Conservation (phyloP, 2,797 vertebrate species). For the Danio aesculapii region DNA sequence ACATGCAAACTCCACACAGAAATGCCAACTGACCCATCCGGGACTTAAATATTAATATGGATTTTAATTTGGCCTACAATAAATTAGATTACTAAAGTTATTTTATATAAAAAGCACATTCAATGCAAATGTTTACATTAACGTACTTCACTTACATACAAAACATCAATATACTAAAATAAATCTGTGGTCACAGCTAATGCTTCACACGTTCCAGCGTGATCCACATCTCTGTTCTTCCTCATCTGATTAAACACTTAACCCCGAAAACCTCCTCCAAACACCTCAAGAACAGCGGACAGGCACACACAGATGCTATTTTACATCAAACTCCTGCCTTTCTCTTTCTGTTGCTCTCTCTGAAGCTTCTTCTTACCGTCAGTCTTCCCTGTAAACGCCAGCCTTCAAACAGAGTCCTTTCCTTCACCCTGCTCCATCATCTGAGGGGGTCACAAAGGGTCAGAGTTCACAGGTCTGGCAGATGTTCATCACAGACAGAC, state of each 20-base stretch:
- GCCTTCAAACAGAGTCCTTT: slow-evolving; percentile 25
- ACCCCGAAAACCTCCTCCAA: background rate
- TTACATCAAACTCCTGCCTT: background rate
- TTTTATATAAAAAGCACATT: too few relatives aligned
- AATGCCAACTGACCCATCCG: too few relatives aligned
- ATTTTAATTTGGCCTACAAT: background rate
- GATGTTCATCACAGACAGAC: slow-evolving; percentile 12
- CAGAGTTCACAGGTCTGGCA: slow-evolving; percentile 5
- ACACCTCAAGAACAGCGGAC: background rate
- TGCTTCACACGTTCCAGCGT: background rate
- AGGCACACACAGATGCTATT: background rate
- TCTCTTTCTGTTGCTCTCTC: background rate
- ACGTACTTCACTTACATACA: too few relatives aligned
- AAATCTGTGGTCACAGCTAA: background rate
- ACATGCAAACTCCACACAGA: too few relatives aligned
- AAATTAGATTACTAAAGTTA: too few relatives aligned
- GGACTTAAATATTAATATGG: too few relatives aligned
- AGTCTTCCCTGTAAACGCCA: background rate
- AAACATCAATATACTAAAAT: background rate
- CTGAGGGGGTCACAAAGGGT: slow-evolving; percentile 5
- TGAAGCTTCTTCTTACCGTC: background rate
- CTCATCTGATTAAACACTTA: slow-evolving; percentile 1
- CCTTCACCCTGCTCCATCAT: slow-evolving; percentile 14
- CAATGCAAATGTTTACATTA: too few relatives aligned
- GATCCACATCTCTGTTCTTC: slow-evolving; percentile 16